Conservation (phyloP, 2,888 invertebrate genomes). For the Cyclophora punctaria region DNA sequence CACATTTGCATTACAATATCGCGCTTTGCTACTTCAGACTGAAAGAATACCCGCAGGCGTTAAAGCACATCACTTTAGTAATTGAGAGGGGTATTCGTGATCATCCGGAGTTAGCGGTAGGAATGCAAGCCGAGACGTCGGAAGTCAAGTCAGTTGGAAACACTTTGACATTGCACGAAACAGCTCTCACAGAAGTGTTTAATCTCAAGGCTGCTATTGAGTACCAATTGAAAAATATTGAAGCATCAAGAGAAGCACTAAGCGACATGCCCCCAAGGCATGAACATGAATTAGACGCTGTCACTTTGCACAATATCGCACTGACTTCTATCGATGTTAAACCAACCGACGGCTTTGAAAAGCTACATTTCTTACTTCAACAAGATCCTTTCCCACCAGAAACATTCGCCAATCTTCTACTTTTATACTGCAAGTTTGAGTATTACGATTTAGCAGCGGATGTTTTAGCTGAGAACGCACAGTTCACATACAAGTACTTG, state of each 20-base stretch:
- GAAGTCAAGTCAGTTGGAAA: conserved; percentile 97
- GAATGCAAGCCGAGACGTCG: conserved; percentile 95
- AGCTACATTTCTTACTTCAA: conserved; percentile 88
- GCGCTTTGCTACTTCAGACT: conserved; percentile 95
- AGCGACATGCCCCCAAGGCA: conserved; percentile 94
- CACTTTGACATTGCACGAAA: conserved; percentile 93
- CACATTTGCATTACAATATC: conserved; percentile 95
- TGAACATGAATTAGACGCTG: conserved; percentile 97
- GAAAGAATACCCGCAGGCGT: conserved; percentile 93
- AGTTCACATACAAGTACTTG: conserved; percentile 95
- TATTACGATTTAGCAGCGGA: conserved; percentile 98
- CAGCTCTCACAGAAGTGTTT: conserved; percentile 97
- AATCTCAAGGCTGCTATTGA: conserved; percentile 99
- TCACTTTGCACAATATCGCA: conserved; percentile 98
- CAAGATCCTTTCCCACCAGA: conserved; percentile 98
- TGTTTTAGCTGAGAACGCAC: conserved; percentile 96
- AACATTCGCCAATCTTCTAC: conserved; percentile 95
- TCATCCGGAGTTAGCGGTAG: conserved; percentile 97
- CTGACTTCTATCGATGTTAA: conserved; percentile 89
- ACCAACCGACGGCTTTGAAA: conserved; percentile 94
- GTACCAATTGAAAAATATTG: conserved; percentile 85
- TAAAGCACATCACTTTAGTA: conserved; percentile 94
- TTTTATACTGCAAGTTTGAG: conserved; percentile 97
- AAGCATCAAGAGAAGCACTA: conserved; percentile 89
- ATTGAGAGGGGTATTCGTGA: conserved; percentile 97